These are phyloP conservation scores for Nymphicus hollandicus DNA, from an alignment of 2,113 vertebrate genomes.

Conservation along the genomic window DNA sequence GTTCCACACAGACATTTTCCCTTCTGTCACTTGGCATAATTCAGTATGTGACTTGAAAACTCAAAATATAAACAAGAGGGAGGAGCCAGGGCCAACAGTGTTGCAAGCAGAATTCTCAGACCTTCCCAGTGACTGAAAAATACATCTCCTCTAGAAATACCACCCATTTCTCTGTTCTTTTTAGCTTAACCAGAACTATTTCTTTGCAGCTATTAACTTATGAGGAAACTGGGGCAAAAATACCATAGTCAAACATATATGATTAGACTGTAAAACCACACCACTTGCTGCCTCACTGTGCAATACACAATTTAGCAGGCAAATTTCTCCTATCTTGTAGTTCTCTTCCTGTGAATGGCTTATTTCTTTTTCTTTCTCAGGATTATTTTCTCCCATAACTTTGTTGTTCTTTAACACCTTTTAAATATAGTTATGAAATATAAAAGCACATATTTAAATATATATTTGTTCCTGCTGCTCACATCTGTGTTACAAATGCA, in stretches of 20 bases:
- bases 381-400: background rate
- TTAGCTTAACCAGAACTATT: background rate
- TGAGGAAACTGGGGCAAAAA: background rate
- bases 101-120: background rate
- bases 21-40: constrained; percentile 50
- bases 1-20: background rate
- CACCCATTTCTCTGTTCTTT: background rate
- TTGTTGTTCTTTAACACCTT: background rate
- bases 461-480: background rate
- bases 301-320: background rate
- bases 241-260: background rate
- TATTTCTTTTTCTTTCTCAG: background rate
- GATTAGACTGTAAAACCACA: background rate
- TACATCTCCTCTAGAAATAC: background rate
- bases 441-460: background rate
- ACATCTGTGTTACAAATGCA: background rate
- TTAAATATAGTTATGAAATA: background rate
- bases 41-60: constrained; percentile 27
- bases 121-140: background rate
- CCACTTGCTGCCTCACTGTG: background rate
- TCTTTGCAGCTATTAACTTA: background rate
- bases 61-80: constrained; percentile 46
- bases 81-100: background rate
- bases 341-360: background rate
- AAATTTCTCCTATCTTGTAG: background rate